Base-by-base conservation (phyloP, 1,140 invertebrate genomes). In the Megalopta genalis region DNA sequence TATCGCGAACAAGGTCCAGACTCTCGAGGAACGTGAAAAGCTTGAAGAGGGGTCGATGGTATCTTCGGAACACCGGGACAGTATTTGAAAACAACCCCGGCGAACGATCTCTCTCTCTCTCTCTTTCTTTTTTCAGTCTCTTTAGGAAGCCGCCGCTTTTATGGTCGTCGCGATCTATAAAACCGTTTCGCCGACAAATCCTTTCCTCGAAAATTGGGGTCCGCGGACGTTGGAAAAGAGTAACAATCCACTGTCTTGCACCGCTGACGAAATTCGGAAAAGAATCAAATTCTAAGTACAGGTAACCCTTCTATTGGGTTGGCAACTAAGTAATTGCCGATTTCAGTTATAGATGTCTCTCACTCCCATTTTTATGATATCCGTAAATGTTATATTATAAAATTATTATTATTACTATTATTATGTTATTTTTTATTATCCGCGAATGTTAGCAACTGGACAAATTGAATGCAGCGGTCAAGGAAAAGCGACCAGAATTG, bases 1-100 rank as follows among this genome's bases (percentile, higher is more conserved):
- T 39, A 42, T 57, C 72, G 6, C 59, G 52, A 52, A 46, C 69
- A 37, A 59, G 52, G 52, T 83, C 23, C 57, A 77, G 64, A 73
- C 75, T 83, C 71, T 70, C 54, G 46, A 74, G 78, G 52, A 81
- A 84, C 66, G 67, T 84, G 81, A 81, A 86, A 84, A 84, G 77
- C 71, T 37, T 27, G 70, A 42, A 54, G 60, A 84, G 66, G 83
- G 66, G 42, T 80, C 46, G 81, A 83, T 83, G 52, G 67, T 83
- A 75, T 83, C 70, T 84, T 32, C 49, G 23, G 27, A 12, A 46
- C 42, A 46, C 49, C 18, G 63, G 76, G 57, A 83, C 57, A 71
- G 71, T 83, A 87, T 84, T 87, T 84, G 66, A 82, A 87, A 86
- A 86, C 86, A 87, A 81, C 52, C 85, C 70, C 64, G 42, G 54